Percentiles rank a stretch among this genome's conserved stretches.
These are phyloP conservation scores for Rhinoptilus africanus DNA, from an alignment of 2,113 vertebrate genomes.

Conservation along the genomic window DNA sequence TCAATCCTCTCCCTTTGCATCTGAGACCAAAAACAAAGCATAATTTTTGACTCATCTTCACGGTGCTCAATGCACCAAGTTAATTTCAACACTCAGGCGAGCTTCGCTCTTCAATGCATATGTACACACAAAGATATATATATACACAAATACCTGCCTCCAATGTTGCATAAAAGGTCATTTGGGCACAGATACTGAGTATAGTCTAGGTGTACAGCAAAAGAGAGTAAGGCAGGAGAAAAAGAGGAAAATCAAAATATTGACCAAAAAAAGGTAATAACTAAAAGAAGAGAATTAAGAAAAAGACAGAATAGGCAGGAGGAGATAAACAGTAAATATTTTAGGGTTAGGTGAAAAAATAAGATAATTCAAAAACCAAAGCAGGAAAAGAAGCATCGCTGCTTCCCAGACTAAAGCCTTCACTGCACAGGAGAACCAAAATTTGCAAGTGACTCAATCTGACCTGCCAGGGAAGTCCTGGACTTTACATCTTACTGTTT, in stretches of 20 bases:
- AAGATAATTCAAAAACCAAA: background rate
- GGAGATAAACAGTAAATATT: background rate
- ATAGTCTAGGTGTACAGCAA: background rate
- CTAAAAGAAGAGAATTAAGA: background rate
- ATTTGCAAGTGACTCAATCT: background rate
- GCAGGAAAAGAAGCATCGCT: background rate
- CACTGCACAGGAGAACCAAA: background rate
- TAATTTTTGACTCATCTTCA: background rate
- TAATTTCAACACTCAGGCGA: background rate
- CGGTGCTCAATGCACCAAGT: background rate
- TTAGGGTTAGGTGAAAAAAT: background rate
- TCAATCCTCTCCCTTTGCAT: background rate
- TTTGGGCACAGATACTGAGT: background rate
- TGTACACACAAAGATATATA: background rate
- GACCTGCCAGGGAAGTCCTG: background rate
- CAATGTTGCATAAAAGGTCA: background rate
- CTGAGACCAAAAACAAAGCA: background rate
- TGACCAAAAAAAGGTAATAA: background rate
- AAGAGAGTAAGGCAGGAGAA: background rate
- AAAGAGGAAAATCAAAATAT: background rate
- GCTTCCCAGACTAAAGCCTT: background rate
- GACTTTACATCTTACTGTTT: background rate
- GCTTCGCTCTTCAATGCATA: background rate
- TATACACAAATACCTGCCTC: background rate
- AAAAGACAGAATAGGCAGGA: background rate